Evolutionary conservation across 2,888 invertebrate species (phyloP).

Genomic region (Lobophora halterata): DNA sequence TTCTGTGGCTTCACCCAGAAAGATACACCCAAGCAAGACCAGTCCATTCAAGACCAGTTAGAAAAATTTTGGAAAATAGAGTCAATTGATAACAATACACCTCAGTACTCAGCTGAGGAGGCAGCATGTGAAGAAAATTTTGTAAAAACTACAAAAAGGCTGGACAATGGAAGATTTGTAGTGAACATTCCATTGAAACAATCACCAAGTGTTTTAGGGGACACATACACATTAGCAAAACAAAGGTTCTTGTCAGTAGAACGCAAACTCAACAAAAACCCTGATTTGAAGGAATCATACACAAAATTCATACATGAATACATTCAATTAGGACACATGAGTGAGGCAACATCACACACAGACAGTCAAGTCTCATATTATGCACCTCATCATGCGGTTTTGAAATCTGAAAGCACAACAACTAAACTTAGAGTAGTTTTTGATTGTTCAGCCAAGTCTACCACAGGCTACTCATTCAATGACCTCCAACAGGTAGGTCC

Average conservation of each 20-base stretch:
- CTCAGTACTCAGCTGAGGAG: too few species aligned
- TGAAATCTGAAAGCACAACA: slow-evolving; percentile 25
- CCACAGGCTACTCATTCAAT: slow-evolving; percentile 27
- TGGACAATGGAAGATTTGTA: too few species aligned
- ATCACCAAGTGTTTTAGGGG: too few species aligned
- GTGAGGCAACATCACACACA: not conserved
- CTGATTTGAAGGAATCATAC: not conserved
- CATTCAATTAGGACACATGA: not conserved
- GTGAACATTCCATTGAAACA: too few species aligned
- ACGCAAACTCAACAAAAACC: not conserved
- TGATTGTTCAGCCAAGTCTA: slow-evolving; percentile 31
- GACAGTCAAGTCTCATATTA: slow-evolving; percentile 17
- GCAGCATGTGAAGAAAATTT: too few species aligned
- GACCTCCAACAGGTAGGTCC: slow-evolving; percentile 26
- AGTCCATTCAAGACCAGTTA: too few species aligned
- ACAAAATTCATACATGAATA: not conserved
- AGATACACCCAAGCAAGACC: not conserved
- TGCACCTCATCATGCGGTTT: slow-evolving; percentile 35
- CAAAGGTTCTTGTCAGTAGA: not conserved
- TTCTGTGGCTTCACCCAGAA: not conserved
- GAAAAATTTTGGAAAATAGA: too few species aligned
- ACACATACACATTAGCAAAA: not conserved
- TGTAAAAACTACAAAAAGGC: too few species aligned
- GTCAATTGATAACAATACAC: too few species aligned
- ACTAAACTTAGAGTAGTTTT: slow-evolving; percentile 35